Evolutionary conservation across 1,140 invertebrate species (phyloP).

Genomic region (Bactericera cockerelli): DNA sequence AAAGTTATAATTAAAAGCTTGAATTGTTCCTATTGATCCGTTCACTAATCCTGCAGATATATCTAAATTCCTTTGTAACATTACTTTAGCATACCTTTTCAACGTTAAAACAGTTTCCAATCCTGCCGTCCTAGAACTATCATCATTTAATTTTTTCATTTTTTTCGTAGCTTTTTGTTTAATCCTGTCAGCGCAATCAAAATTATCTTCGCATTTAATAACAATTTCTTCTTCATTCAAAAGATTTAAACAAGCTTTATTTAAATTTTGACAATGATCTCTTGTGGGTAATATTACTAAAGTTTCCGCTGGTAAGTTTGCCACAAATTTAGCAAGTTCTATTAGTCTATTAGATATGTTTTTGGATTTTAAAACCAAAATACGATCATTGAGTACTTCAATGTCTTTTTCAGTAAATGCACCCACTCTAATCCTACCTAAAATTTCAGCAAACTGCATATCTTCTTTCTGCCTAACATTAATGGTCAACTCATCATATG

Average conservation of each 20-base stretch:
- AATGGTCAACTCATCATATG: not conserved
- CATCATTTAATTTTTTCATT: conserved; percentile 17
- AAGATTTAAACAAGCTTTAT: conserved; percentile 8
- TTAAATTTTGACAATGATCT: not conserved
- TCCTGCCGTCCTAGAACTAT: conserved; percentile 17
- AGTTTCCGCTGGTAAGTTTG: not conserved
- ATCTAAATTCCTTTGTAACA: conserved; percentile 21
- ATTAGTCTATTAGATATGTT: not conserved
- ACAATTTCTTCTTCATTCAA: conserved; percentile 6
- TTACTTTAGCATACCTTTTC: not conserved
- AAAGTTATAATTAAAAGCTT: conserved; percentile 16
- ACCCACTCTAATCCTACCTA: not conserved
- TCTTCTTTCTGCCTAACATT: not conserved
- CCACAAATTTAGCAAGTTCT: conserved; percentile 7
- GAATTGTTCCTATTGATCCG: conserved; percentile 20
- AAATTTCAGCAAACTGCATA: not conserved
- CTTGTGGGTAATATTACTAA: conserved; percentile 10
- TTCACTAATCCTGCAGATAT: conserved; percentile 19
- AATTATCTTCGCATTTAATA: conserved; percentile 9
- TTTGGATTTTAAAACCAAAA: not conserved
- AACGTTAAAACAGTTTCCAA: not conserved
- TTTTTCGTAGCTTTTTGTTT: conserved; percentile 19
- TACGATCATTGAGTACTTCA: not conserved
- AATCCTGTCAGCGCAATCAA: not conserved
- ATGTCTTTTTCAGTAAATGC: not conserved